Percentiles rank a stretch among this genome's conserved stretches.
Evolutionary conservation across 2,797 vertebrate species (phyloP).

Genomic region (Channa striata): DNA sequence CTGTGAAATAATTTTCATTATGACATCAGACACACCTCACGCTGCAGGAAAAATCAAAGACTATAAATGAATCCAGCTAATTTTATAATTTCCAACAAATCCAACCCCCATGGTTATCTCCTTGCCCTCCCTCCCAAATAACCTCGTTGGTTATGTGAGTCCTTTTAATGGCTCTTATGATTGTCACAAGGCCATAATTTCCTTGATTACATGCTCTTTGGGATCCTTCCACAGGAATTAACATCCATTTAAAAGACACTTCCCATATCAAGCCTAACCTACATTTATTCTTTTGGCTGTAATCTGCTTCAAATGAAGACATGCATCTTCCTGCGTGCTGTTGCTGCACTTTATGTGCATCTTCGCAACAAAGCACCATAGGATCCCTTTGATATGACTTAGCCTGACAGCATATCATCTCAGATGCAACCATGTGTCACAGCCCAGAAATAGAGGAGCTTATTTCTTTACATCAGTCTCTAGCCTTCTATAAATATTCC

Average conservation of each 20-base stretch:
- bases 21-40: conserved; percentile 3
- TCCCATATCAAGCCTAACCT: conserved; percentile 2
- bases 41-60: not conserved
- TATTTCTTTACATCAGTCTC: conserved; percentile 73
- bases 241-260: conserved; percentile 25
- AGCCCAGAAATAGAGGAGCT: conserved; percentile 74
- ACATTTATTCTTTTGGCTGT: conserved; percentile 16
- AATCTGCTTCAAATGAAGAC: conserved; percentile 31
- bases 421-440: conserved; percentile 59
- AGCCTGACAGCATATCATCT: conserved; percentile 70
- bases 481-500: conserved; percentile 79
- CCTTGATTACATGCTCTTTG: conserved; percentile 42
- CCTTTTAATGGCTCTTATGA: conserved; percentile 32
- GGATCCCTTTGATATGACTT: conserved; percentile 64
- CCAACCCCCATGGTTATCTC: not conserved
- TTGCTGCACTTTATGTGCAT: conserved; percentile 25
- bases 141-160: conserved; percentile 34
- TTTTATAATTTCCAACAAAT: conserved; percentile 21
- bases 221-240: conserved; percentile 6
- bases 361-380: conserved; percentile 32
- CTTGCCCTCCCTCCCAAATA: conserved; percentile 24
- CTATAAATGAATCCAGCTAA: conserved; percentile 25
- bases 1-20: conserved; percentile 12
- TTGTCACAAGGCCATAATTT: conserved; percentile 46
- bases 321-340: conserved; percentile 12